A percentile compares a stretch with the other conserved stretches of the same genome.
phyloP scores from a whole-genome alignment of 2,797 vertebrate genomes.

The Silurus aristotelis region DNA sequence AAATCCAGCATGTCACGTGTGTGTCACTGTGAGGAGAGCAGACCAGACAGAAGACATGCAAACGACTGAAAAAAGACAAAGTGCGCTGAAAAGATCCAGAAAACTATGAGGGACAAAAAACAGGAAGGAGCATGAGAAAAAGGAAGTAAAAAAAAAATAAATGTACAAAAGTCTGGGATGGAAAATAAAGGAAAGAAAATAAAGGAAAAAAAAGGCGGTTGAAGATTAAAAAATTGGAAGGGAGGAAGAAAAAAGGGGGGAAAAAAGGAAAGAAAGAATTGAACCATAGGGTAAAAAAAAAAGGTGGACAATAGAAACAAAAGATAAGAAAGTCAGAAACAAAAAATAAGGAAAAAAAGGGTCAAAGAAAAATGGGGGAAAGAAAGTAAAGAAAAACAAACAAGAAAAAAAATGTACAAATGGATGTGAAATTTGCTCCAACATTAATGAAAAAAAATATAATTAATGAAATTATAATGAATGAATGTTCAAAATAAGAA shows the following conservation, averaged over 20 bases:
- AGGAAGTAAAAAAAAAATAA: background rate
- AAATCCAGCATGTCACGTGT: conserved; percentile 29
- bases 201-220: background rate
- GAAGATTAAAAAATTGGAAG: no score
- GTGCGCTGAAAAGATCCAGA: background rate
- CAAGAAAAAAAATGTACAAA: background rate
- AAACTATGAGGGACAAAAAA: no score
- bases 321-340: background rate
- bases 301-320: background rate
- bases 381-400: background rate
- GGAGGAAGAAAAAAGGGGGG: background rate
- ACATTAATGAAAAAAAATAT: background rate
- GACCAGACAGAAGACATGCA: background rate
- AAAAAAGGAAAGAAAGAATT: background rate
- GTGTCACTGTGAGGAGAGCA: background rate
- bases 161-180: background rate
- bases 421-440: no score
- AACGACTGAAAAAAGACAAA: background rate
- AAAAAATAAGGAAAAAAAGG: background rate
- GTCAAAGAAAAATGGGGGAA: conserved; percentile 9
- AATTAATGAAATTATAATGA: background rate
- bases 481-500: background rate
- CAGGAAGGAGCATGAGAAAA: background rate
- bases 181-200: background rate
- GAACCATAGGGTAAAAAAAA: background rate